phyloP scores from a whole-genome alignment of 2,888 invertebrate genomes.

The Cerastoderma edule region DNA sequence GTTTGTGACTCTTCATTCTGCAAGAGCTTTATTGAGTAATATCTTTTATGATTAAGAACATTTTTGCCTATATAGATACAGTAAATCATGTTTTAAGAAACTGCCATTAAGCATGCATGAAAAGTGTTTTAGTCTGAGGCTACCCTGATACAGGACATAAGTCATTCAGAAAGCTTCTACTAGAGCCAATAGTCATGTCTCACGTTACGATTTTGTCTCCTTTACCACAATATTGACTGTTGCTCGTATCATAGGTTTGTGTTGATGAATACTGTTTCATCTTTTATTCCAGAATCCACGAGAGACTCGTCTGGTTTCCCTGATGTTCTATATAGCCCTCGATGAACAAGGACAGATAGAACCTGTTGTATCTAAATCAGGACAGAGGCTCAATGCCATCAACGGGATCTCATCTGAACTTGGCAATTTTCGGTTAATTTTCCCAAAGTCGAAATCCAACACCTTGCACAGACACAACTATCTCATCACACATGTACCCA shows the following conservation, averaged over 20 bases:
- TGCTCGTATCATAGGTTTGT: background rate
- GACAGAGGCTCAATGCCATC: conserved; percentile 85
- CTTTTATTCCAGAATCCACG: conserved; percentile 63
- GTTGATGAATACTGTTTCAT: background rate
- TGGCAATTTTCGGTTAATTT: conserved; percentile 89
- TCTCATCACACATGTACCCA: conserved; percentile 74
- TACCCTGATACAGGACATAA: too few relatives aligned
- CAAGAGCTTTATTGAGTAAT: too few relatives aligned
- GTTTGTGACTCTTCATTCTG: too few relatives aligned
- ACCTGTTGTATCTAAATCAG: conserved; percentile 72
- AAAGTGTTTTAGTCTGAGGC: too few relatives aligned
- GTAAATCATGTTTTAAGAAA: too few relatives aligned
- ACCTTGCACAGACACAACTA: conserved; percentile 70
- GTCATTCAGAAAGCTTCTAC: too few relatives aligned
- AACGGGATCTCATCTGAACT: conserved; percentile 91
- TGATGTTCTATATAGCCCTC: conserved; percentile 85
- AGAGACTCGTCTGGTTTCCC: conserved; percentile 74
- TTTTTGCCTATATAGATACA: too few relatives aligned
- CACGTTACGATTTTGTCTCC: too few relatives aligned
- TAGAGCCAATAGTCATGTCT: too few relatives aligned
- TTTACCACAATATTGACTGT: too few relatives aligned
- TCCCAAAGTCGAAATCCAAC: conserved; percentile 82
- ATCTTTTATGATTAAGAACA: too few relatives aligned
- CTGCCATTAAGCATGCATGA: too few relatives aligned
- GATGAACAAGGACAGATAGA: conserved; percentile 85